Evolutionary conservation across 2,888 invertebrate species (phyloP).

Genomic region (Halictus ligatus): DNA sequence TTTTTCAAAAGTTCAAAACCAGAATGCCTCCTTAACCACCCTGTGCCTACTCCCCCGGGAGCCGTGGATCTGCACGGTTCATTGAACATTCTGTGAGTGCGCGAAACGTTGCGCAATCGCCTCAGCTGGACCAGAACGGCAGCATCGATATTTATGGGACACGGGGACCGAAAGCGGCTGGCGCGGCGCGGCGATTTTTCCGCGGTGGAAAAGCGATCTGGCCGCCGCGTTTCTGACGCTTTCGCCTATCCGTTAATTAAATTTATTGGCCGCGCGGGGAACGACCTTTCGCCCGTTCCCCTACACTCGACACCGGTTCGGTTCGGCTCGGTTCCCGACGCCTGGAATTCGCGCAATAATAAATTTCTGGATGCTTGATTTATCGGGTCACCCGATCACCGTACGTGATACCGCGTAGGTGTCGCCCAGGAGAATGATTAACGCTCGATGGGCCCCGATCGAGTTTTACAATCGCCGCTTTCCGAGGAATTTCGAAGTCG

Average conservation of each 20-base stretch:
- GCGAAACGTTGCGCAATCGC: slow-evolving; percentile 71
- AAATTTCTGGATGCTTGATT: slow-evolving; percentile 59
- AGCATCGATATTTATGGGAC: slow-evolving; percentile 71
- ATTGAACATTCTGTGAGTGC: slow-evolving; percentile 75
- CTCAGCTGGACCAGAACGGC: slow-evolving; percentile 59
- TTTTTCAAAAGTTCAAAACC: background rate
- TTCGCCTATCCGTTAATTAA: slow-evolving; percentile 66
- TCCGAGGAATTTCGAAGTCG: slow-evolving; percentile 18
- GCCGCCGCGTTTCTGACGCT: slow-evolving; percentile 45
- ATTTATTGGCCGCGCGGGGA: slow-evolving; percentile 54
- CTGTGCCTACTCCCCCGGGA: slow-evolving; percentile 7
- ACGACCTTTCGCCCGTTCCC: slow-evolving; percentile 46
- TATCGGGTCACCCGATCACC: slow-evolving; percentile 44
- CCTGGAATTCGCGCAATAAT: slow-evolving; percentile 45
- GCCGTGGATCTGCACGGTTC: slow-evolving; percentile 74
- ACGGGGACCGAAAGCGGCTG: slow-evolving; percentile 57
- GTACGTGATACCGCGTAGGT: slow-evolving; percentile 37
- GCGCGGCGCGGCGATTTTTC: slow-evolving; percentile 21
- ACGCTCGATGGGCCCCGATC: slow-evolving; percentile 34
- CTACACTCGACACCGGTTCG: background rate
- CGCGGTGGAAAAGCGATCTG: slow-evolving; percentile 12
- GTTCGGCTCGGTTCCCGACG: slow-evolving; percentile 8
- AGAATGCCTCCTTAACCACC: background rate
- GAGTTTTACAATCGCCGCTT: slow-evolving; percentile 11
- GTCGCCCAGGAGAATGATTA: slow-evolving; percentile 34